These are phyloP conservation scores for Ianthella basta DNA, from an alignment of 37 sponge, comb jelly and placozoan genomes.

Conservation along the genomic window DNA sequence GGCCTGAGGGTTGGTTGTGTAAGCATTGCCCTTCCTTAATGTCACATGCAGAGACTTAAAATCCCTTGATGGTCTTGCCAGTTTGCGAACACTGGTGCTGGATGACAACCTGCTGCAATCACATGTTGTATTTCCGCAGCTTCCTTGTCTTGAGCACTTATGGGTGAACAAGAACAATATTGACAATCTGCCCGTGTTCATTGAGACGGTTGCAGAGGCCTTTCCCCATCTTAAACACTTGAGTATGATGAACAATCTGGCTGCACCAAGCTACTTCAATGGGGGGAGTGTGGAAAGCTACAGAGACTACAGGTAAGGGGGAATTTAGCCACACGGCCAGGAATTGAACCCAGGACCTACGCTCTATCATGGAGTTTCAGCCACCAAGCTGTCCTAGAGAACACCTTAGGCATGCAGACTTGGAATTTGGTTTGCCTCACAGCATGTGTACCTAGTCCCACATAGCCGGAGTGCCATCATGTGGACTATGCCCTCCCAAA, in stretches of 20 bases:
- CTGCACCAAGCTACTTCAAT: conserved; percentile 93
- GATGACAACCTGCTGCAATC: conserved; percentile 73
- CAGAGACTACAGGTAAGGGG: conserved; percentile 76
- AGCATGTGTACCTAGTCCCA: no score
- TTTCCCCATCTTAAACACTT: conserved; percentile 71
- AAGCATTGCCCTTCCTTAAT: no score
- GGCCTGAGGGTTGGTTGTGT: background rate
- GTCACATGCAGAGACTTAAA: conserved; percentile 51
- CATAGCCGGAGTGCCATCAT: no score
- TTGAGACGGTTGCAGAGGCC: conserved; percentile 52
- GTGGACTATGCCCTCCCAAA: no score
- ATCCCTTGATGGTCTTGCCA: conserved; percentile 50
- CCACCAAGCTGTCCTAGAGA: no score
- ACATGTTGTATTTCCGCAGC: conserved; percentile 66
- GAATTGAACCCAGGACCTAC: no score
- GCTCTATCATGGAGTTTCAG: no score
- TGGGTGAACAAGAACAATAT: conserved; percentile 87
- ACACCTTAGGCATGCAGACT: no score
- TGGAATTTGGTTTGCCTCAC: no score
- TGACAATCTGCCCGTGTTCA: conserved; percentile 74
- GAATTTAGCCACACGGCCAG: no score
- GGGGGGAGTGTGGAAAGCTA: conserved; percentile 75
- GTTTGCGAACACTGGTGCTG: conserved; percentile 59
- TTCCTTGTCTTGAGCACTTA: conserved; percentile 68
- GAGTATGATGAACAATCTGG: conserved; percentile 90